A percentile compares a stretch with the other conserved stretches of the same genome.
Evolutionary conservation across 1,140 invertebrate species (phyloP).

Genomic region (Zaprionus nigranus): DNA sequence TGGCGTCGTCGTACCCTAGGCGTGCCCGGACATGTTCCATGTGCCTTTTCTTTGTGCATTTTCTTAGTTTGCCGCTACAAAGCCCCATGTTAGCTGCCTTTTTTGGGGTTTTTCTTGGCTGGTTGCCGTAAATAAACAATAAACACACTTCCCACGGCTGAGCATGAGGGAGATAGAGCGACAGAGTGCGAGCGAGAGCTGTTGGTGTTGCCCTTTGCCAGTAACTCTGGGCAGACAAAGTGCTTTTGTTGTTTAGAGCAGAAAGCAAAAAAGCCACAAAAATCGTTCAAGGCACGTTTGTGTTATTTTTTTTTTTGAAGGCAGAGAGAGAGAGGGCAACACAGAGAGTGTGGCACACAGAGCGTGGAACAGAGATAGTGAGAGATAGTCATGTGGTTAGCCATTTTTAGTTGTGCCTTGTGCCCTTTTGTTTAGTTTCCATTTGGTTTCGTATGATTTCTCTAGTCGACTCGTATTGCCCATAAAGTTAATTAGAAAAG

Average conservation of each 20-base stretch:
- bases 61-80: slow-evolving; percentile 79
- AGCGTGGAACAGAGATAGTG: slow-evolving; percentile 1
- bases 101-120: slow-evolving; percentile 83
- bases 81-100: slow-evolving; percentile 79
- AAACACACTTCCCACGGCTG: slow-evolving; percentile 55
- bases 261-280: slow-evolving; percentile 82
- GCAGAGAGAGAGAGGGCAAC: neutral
- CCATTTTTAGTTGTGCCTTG: slow-evolving; percentile 66
- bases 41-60: slow-evolving; percentile 60
- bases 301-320: slow-evolving; percentile 47
- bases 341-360: neutral
- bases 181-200: neutral
- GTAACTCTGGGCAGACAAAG: slow-evolving; percentile 55
- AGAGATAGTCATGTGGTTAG: slow-evolving; percentile 47
- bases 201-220: slow-evolving; percentile 29
- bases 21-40: slow-evolving; percentile 43
- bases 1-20: slow-evolving; percentile 1
- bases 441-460: slow-evolving; percentile 52
- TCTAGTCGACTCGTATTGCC: slow-evolving; percentile 15
- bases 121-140: slow-evolving; percentile 81
- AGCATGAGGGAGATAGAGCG: neutral
- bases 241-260: slow-evolving; percentile 81
- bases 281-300: slow-evolving; percentile 81
- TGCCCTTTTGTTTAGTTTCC: slow-evolving; percentile 39
- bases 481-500: slow-evolving; percentile 66